Base-by-base conservation (phyloP, 2,888 invertebrate species). In the Baccha elongata region DNA sequence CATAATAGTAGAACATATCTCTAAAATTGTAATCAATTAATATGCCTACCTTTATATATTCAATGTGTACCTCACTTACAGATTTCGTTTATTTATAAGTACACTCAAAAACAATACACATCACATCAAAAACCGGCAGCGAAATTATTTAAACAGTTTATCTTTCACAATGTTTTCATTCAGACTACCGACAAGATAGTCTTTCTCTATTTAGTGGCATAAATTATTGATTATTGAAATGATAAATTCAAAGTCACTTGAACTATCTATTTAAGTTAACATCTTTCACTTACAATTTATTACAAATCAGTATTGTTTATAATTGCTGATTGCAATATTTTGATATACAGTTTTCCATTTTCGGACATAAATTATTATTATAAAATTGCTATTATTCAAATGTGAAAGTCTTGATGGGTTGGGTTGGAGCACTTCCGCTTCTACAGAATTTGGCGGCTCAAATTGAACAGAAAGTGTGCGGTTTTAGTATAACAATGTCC, bases 161-260 rank as follows among this genome's bases (percentile, higher is more conserved):
- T 58, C 55, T 21, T 55, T 37, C 1, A 4, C 35, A 55, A 55
- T 23, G 58, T 23, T 23, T 58, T 40, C 13, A 26, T 58, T 40
- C 15, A n/a, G 2, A 55, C 55, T 23, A 23, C 15, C 29, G n/a
- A 5, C 29, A 4, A 8, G 29, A 7, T n/a, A n/a, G n/a, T n/a
- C n/a, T 55, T 23, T 19, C 13, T 6, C 10, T 15, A 3, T 7
- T 48, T 35, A 32, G 17, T 53, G 11, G 19, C 32, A 55, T 55
- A 55, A 35, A 55, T 32, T 58, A 40, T 15, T 40, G 15, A 40
- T 15, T 23, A 6, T 32, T n/a, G n/a, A 26, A 19, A 35, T 37
- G 37, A 55, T 29, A 55, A 55, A 37, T 58, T 40, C 15, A 11
- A 58, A 13, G 40, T 58, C 40, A 58, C 40, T 58, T 40, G 40